A percentile compares a stretch with the other conserved stretches of the same genome.
These are phyloP conservation scores for Chrysoperla carnea DNA, from an alignment of 1,140 invertebrate species.

Conservation along the genomic window DNA sequence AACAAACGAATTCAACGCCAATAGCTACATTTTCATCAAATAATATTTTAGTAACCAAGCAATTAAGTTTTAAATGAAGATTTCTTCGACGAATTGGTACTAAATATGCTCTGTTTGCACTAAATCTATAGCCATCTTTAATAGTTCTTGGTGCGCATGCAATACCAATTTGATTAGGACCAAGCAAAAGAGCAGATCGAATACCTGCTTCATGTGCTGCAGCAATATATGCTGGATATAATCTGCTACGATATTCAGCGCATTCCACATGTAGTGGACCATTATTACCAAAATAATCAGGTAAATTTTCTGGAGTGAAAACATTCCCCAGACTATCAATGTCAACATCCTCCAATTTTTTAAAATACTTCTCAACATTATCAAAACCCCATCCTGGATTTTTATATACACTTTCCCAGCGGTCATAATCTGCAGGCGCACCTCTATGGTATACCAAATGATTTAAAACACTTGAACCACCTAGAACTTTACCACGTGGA, in stretches of 20 bases:
- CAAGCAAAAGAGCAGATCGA: no score
- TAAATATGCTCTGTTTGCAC: conserved; percentile 16
- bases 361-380: conserved; percentile 38
- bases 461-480: conserved; percentile 49
- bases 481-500: conserved; percentile 29
- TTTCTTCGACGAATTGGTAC: conserved; percentile 1
- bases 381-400: conserved; percentile 46
- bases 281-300: conserved; percentile 9
- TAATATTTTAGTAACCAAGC: conserved; percentile 3
- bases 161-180: no score
- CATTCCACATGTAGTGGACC: no score
- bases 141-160: conserved; percentile 19
- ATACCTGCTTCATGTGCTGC: no score
- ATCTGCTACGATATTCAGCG: no score
- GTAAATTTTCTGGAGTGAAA: no score
- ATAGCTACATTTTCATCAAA: background rate
- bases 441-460: conserved; percentile 58
- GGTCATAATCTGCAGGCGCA: conserved; percentile 46
- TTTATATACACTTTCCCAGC: conserved; percentile 36
- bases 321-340: no score
- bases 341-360: conserved; percentile 25
- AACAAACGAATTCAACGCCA: conserved; percentile 3
- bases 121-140: conserved; percentile 37
- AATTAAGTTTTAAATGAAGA: conserved; percentile 2
- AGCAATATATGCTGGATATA: no score